phyloP scores from a whole-genome alignment of 2,797 vertebrate genomes.

The Gymnoscopelus microlampas region DNA sequence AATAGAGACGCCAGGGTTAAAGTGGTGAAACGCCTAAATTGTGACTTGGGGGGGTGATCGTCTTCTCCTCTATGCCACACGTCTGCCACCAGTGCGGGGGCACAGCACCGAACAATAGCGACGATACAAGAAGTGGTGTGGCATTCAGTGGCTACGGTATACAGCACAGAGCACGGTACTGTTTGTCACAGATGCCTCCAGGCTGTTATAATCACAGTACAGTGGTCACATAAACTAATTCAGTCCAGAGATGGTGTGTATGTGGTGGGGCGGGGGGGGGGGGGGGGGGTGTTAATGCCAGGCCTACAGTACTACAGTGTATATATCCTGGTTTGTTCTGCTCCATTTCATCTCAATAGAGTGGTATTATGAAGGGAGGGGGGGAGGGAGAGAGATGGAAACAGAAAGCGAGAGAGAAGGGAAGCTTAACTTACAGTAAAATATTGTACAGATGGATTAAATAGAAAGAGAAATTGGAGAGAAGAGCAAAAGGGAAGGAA shows the following conservation, averaged over 20 bases:
- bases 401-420: neutral
- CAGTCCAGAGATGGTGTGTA: neutral
- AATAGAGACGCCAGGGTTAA: too few species aligned
- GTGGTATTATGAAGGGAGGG: neutral
- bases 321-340: conserved; percentile 8
- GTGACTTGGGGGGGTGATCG: too few species aligned
- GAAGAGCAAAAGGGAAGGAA: neutral
- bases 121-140: conserved; percentile 9
- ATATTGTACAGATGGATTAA: neutral
- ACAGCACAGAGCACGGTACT: neutral
- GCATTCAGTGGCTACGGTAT: neutral
- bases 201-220: neutral
- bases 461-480: neutral
- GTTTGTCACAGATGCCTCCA: neutral
- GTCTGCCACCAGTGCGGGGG: too few species aligned
- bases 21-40: too few species aligned
- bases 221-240: neutral
- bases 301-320: neutral
- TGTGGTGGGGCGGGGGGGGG: neutral
- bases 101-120: conserved; percentile 25
- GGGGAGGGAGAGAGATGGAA: neutral
- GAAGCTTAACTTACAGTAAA: neutral
- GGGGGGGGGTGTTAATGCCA: neutral
- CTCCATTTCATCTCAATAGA: conserved; percentile 9
- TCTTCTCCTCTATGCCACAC: too few species aligned